These are phyloP conservation scores for Paratilapia polleni DNA, from an alignment of 2,113 vertebrate species.

Conservation along the genomic window DNA sequence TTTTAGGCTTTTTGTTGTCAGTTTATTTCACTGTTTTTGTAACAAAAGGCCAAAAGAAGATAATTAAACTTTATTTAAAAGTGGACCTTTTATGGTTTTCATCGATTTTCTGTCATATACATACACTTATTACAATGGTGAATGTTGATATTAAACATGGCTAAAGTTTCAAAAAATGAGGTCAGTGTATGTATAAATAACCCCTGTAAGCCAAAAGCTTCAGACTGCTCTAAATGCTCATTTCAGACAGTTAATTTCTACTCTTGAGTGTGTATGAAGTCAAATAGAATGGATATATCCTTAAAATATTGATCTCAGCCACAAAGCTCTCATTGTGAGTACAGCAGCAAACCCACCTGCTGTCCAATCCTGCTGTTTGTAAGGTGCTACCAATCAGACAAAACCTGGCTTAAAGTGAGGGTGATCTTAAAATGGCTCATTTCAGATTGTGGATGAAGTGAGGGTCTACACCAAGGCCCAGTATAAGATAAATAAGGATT, in stretches of 20 bases:
- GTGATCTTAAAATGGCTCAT: not conserved
- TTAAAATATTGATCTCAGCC: not conserved
- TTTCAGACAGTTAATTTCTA: rapidly evolving
- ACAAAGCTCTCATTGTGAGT: not conserved
- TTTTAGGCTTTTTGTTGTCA: not conserved
- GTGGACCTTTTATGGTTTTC: not conserved
- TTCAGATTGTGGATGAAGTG: not conserved
- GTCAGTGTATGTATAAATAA: not conserved
- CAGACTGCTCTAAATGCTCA: not conserved
- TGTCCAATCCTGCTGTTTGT: not conserved
- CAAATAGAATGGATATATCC: not conserved
- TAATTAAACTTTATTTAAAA: not conserved
- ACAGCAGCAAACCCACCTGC: not conserved
- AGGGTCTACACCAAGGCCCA: not conserved
- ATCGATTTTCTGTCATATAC: too few species aligned
- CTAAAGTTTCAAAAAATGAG: not conserved
- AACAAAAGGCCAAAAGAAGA: not conserved
- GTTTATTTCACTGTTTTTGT: not conserved
- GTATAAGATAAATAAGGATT: not conserved
- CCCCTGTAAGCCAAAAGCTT: not conserved
- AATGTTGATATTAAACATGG: not conserved
- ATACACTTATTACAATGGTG: too few species aligned
- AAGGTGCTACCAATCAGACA: not conserved
- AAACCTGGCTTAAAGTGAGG: not conserved
- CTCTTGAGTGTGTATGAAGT: not conserved